These are phyloP conservation scores for Riparia riparia DNA, from an alignment of 2,113 vertebrate genomes.

Conservation along the genomic window DNA sequence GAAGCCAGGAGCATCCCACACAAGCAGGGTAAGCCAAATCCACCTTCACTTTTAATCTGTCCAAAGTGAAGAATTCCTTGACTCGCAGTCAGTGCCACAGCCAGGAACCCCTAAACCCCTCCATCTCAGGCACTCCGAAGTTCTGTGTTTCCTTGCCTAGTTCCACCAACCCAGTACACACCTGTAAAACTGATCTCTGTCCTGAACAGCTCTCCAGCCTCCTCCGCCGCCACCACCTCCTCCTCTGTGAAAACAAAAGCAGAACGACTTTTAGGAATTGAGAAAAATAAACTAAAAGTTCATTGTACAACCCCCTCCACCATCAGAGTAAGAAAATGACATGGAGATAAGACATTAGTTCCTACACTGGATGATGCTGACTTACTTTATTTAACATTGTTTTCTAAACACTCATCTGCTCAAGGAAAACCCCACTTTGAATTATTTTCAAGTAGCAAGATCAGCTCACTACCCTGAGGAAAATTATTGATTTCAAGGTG, in stretches of 20 bases:
- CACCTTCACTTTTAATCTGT: neutral
- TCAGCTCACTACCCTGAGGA: neutral
- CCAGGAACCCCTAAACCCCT: neutral
- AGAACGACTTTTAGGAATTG: neutral
- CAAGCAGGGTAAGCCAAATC: neutral
- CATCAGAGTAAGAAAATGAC: neutral
- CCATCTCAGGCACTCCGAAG: neutral
- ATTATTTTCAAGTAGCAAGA: neutral
- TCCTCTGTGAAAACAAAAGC: constrained; percentile 72
- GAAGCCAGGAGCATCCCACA: neutral
- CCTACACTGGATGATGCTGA: neutral
- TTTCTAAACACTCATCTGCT: neutral
- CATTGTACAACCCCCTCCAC: neutral
- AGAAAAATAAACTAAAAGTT: neutral
- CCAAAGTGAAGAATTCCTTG: neutral
- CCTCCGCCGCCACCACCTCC: constrained; percentile 77
- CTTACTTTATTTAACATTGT: neutral
- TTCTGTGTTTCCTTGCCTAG: neutral
- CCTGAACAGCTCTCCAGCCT: constrained; percentile 85
- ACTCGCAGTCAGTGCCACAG: neutral
- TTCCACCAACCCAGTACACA: neutral
- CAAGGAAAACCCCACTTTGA: neutral
- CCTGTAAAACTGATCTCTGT: constrained; percentile 85
- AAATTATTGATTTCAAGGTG: neutral
- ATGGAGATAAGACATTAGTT: neutral